Percentiles rank a stretch among this genome's conserved stretches.
Evolutionary conservation across 2,113 vertebrate species (phyloP).

Genomic region (Stomatorhinus ivindoensis): DNA sequence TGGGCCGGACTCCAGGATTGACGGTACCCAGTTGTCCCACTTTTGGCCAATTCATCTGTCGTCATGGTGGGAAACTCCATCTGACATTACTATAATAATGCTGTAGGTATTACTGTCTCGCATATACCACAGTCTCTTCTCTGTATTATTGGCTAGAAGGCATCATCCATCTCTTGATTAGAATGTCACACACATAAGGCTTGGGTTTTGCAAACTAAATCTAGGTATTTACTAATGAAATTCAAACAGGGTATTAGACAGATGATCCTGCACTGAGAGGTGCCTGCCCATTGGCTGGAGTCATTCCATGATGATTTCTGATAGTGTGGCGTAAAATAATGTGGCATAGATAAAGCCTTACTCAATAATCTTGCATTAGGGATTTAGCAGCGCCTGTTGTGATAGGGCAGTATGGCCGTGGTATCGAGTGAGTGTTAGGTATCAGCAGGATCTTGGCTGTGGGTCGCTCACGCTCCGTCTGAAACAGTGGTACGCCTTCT

Average conservation of each 20-base stretch:
- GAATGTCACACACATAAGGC: background rate
- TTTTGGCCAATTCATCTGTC: slow-evolving; percentile 33
- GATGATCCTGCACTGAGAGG: background rate
- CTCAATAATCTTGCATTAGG: background rate
- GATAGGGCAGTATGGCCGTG: background rate
- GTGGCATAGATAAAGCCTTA: background rate
- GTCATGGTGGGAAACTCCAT: slow-evolving; percentile 19
- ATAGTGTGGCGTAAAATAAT: background rate
- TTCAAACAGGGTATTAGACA: background rate
- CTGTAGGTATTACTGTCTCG: background rate
- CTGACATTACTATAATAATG: background rate
- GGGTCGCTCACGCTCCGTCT: background rate
- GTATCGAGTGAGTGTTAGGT: background rate
- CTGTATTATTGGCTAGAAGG: background rate
- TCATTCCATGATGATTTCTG: background rate
- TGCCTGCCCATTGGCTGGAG: background rate
- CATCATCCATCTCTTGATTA: background rate
- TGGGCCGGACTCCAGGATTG: slow-evolving; percentile 42
- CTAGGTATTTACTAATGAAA: background rate
- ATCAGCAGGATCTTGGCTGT: background rate
- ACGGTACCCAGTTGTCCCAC: slow-evolving; percentile 37
- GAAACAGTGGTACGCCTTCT: background rate
- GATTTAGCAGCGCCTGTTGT: background rate
- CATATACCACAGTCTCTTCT: background rate
- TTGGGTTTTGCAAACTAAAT: background rate